Percentiles rank a stretch among this genome's conserved stretches.
Evolutionary conservation across 2,797 vertebrate species (phyloP).

Genomic region (Argya squamiceps): DNA sequence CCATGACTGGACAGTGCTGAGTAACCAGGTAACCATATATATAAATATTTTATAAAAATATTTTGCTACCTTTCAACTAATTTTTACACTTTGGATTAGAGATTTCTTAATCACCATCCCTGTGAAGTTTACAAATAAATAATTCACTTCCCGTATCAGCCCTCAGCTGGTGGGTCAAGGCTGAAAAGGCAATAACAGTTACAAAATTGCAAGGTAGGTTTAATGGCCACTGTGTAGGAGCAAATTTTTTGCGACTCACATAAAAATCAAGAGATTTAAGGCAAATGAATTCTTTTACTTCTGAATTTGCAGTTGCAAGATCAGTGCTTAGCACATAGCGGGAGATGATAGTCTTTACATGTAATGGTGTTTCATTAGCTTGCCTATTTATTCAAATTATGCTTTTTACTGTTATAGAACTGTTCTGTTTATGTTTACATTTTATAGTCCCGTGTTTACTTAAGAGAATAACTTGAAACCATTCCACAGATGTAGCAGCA

Average conservation of each 20-base stretch:
- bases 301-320: constrained; percentile 1
- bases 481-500: constrained; percentile 36
- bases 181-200: background rate
- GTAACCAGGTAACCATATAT: background rate
- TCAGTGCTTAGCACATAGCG: background rate
- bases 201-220: background rate
- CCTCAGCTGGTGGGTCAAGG: background rate
- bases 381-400: constrained; percentile 54
- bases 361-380: constrained; percentile 57
- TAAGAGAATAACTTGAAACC: constrained; percentile 52
- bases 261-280: constrained; percentile 23
- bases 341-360: constrained; percentile 19
- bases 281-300: background rate
- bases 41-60: too few relatives aligned
- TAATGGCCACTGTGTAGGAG: background rate
- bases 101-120: background rate
- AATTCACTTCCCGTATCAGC: background rate
- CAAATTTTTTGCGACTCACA: background rate
- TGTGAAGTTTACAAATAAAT: background rate
- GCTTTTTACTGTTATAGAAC: constrained; percentile 45
- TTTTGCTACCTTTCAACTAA: background rate
- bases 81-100: background rate
- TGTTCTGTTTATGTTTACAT: constrained; percentile 48
- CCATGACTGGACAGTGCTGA: background rate
- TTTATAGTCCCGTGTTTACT: constrained; percentile 60